Conservation (phyloP, 2,797 vertebrate genomes). For the Bradypus variegatus region DNA sequence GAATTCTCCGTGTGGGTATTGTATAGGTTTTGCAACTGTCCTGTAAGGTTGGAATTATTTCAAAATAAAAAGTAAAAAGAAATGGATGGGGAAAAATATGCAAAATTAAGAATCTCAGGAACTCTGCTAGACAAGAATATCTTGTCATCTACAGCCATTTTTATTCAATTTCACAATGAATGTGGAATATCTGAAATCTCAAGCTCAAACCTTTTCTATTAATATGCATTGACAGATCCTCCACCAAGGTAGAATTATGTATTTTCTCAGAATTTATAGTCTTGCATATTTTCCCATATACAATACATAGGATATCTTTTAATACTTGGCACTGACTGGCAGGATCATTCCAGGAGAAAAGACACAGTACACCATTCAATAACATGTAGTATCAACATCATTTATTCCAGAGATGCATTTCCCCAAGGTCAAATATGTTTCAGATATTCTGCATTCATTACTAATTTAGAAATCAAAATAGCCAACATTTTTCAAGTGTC, state of each 20-base stretch:
- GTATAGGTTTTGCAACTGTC: too few species aligned
- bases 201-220: not conserved
- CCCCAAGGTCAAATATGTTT: not conserved
- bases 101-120: conserved; percentile 12
- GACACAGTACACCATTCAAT: not conserved
- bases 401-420: not conserved
- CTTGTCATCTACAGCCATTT: not conserved
- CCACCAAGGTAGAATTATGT: not conserved
- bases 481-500: not conserved
- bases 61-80: too few species aligned
- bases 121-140: not conserved
- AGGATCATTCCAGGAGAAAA: not conserved
- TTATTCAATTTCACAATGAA: not conserved
- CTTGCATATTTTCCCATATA: not conserved
- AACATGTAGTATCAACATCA: not conserved
- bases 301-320: not conserved
- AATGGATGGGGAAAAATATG: not conserved
- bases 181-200: not conserved
- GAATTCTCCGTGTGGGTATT: too few species aligned
- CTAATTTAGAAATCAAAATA: not conserved
- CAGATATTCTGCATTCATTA: not conserved
- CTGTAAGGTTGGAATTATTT: too few species aligned
- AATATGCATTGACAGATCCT: not conserved
- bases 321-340: not conserved
- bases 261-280: not conserved